Base-by-base conservation (phyloP, 2,113 vertebrate genomes). In the Canis aureus region DNA sequence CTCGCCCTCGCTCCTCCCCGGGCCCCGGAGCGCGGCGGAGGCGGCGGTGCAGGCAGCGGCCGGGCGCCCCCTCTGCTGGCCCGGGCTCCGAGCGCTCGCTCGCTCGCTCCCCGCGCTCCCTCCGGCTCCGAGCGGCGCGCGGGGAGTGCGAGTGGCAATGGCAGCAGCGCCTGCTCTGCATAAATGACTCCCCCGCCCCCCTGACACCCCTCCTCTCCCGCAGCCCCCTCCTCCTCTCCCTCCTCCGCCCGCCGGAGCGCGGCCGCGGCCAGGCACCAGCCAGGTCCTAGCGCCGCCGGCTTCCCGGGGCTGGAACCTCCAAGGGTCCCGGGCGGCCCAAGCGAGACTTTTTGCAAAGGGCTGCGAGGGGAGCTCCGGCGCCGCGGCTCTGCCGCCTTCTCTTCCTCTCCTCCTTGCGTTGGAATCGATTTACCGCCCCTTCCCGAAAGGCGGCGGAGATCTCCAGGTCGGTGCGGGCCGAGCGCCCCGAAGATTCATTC, bases 81-180 rank as follows among this genome's bases (percentile, higher is more conserved):
- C 97, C 97, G 27, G 73, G 71, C 95, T 97, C 98, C n/a, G 51
- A 89, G 96, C 69, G 64, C 96, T 80, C 53, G 32, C 89, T 88
- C 0, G 57, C 74, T 85, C 0, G 95, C 90, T 95, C 69, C 78
- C 73, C 16, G 85, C 74, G 93, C 89, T 95, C 60, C 71, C 94
- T 95, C 96, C 13, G 71, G 94, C 88, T 86, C 82, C 3, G 51
- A 92, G 76, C 97, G 11, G 97, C 86, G 96, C 96, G 96, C 84
- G 94, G 93, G 43, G 97, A 98, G 88, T 97, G 97, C 86, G 95
- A 97, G 98, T 96, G 93, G 98, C 98, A 97, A 98, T 97, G 98
- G 98, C 98, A 98, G 98, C 94, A 62, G 92, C 55, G 87, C 69
- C 78, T 49, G 95, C 98, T 94, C 98, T 93, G 97, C 98, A 97